A percentile compares a stretch with the other conserved stretches of the same genome.
phyloP scores from a whole-genome alignment of 2,888 invertebrate species.

The Drosophila yooni region DNA sequence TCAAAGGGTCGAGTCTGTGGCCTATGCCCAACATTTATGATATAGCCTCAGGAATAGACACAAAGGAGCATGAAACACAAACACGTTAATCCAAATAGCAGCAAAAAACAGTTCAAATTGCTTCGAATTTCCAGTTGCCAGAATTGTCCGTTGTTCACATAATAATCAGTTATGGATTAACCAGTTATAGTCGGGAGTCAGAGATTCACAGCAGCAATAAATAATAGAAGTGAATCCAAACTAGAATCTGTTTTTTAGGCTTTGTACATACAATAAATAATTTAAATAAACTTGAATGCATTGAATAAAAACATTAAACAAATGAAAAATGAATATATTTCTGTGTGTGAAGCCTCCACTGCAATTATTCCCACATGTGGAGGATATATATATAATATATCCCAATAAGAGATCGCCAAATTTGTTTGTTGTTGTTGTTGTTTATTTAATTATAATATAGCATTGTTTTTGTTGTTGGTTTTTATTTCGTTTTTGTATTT shows the following conservation, averaged over 20 bases:
- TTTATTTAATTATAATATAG: slow-evolving; percentile 67
- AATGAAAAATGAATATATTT: neutral
- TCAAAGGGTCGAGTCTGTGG: neutral
- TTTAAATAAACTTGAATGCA: neutral
- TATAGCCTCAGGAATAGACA: slow-evolving; percentile 1
- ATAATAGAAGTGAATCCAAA: no score
- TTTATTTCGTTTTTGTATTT: slow-evolving; percentile 29
- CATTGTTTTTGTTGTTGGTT: slow-evolving; percentile 50
- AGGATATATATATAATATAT: neutral
- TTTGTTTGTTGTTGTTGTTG: slow-evolving; percentile 41
- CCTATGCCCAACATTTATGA: neutral
- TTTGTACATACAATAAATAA: neutral
- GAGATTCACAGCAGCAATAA: neutral
- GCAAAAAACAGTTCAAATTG: neutral
- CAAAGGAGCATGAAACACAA: neutral
- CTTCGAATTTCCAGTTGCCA: neutral
- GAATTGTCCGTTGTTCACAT: no score
- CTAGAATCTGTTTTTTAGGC: neutral
- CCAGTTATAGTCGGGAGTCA: neutral
- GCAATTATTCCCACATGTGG: neutral
- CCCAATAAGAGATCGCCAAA: neutral
- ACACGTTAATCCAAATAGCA: neutral
- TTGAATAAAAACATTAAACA: slow-evolving; percentile 1
- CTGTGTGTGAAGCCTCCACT: neutral
- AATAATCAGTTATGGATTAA: neutral